Conservation (phyloP, 2,113 vertebrate genomes). For the Paedocypris sp. region DNA sequence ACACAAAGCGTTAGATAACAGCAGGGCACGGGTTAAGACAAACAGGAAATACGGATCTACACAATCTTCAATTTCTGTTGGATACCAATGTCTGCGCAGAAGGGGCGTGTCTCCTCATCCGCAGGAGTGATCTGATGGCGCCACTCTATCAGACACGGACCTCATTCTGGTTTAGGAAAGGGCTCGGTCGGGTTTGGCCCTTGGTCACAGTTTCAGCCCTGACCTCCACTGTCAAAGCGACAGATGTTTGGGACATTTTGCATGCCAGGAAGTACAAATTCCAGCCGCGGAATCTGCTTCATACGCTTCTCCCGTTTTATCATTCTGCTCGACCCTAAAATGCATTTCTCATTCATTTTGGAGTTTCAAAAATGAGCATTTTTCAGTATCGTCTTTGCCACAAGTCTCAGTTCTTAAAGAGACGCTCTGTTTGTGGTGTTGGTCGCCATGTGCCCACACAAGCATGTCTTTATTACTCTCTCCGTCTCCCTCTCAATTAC, state of each 20-base stretch:
- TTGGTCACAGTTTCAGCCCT: conserved; percentile 31
- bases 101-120: conserved; percentile 26
- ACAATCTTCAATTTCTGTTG: conserved; percentile 15
- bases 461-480: neutral
- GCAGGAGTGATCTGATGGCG: conserved; percentile 17
- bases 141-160: neutral
- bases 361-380: conserved; percentile 42
- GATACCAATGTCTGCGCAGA: conserved; percentile 42
- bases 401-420: conserved; percentile 33
- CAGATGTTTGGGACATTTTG: conserved; percentile 60
- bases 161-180: conserved; percentile 9
- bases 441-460: conserved; percentile 18
- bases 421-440: conserved; percentile 23
- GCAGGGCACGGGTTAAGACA: neutral
- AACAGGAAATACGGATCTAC: conserved; percentile 21
- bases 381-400: conserved; percentile 39
- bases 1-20: no score
- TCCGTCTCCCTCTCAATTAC: no score
- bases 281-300: conserved; percentile 43
- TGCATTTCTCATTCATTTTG: neutral
- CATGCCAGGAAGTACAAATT: conserved; percentile 54
- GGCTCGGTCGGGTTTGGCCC: conserved; percentile 31
- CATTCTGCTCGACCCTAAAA: neutral
- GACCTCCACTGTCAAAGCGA: conserved; percentile 54
- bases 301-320: neutral